These are phyloP conservation scores for Micronycteris hirsuta DNA, from an alignment of 2,113 vertebrate genomes.

Conservation along the genomic window DNA sequence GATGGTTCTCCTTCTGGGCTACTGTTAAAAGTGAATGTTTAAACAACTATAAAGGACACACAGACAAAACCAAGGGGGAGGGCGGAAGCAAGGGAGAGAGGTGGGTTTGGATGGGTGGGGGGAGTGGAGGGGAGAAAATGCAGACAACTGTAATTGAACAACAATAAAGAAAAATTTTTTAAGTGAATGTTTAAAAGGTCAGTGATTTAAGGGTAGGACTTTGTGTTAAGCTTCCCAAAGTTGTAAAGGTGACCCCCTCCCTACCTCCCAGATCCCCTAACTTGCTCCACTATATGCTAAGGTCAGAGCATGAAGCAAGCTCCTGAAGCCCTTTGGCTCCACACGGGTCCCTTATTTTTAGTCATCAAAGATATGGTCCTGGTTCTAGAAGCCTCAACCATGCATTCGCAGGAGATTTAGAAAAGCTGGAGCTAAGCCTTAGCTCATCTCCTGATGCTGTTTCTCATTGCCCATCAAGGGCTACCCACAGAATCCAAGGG, in stretches of 20 bases:
- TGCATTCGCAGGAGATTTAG: not conserved
- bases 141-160: no score
- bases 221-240: not conserved
- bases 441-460: not conserved
- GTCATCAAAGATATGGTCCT: not conserved
- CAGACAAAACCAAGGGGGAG: no score
- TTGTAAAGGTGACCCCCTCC: not conserved
- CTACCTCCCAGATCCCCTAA: not conserved
- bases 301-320: not conserved
- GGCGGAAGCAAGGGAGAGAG: no score
- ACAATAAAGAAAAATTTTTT: no score
- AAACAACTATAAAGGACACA: no score
- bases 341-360: not conserved
- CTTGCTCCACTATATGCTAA: not conserved
- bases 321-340: not conserved
- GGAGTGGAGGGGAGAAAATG: no score
- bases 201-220: not conserved
- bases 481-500: not conserved
- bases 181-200: not conserved
- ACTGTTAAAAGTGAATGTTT: not conserved
- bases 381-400: not conserved
- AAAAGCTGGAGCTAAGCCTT: not conserved
- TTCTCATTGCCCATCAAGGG: not conserved
- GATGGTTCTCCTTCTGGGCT: not conserved
- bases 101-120: no score